Evolutionary conservation across 2,113 vertebrate genomes (phyloP).

Genomic region (Mixornis gularis): DNA sequence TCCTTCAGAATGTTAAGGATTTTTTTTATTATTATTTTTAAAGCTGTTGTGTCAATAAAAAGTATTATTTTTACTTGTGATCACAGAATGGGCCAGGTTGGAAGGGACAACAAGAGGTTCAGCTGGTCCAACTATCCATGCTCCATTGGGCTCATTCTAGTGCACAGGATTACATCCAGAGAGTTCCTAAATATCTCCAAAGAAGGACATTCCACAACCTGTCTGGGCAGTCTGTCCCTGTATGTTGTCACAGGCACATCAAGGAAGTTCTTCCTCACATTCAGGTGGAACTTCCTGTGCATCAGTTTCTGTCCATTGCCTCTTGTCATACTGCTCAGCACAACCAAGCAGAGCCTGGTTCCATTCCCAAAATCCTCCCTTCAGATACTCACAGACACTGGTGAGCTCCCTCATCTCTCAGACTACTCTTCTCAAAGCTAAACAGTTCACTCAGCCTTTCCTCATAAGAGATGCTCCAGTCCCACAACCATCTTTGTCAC

Average conservation of each 20-base stretch:
- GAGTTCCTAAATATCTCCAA: neutral
- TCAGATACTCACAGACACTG: neutral
- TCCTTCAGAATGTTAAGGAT: neutral
- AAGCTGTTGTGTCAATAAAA: neutral
- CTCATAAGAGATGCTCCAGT: neutral
- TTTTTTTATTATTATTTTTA: too few relatives aligned
- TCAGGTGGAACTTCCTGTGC: neutral
- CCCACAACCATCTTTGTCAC: too few relatives aligned
- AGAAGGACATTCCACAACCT: neutral
- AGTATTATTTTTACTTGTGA: neutral
- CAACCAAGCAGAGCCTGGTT: fast-evolving
- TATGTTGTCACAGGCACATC: neutral
- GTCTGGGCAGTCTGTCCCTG: neutral
- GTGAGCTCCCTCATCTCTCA: neutral
- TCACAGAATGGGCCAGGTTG: neutral
- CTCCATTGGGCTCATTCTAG: neutral
- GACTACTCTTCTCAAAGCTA: fast-evolving
- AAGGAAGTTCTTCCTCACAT: neutral
- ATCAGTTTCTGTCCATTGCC: neutral
- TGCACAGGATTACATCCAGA: neutral
- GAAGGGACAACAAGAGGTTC: fast-evolving
- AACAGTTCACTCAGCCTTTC: neutral
- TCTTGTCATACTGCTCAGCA: neutral
- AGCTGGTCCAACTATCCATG: neutral
- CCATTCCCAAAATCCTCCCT: neutral